Evolutionary conservation across 2,113 vertebrate species (phyloP), one percentile per base, ranked within the genome.

Genomic region (Oenanthe oenanthe): DNA sequence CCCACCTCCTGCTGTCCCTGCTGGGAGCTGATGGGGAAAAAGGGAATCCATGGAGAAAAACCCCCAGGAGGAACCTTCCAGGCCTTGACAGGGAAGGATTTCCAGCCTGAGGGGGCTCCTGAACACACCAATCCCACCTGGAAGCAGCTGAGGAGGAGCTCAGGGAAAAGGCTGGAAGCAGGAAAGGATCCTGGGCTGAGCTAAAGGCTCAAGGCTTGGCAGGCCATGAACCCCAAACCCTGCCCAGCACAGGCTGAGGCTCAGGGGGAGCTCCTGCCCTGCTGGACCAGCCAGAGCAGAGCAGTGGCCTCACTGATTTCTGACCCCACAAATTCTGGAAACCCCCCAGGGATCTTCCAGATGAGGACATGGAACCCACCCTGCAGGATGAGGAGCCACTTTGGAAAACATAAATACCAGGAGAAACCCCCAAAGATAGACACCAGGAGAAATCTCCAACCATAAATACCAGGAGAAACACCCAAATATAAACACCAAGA

Each of bases 1-100:
- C 29, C 1, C 32, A 9, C 4, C 29, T 13, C 24, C 40, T 9
- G 1, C 28, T 43, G 42, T 14, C 22, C 61, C 2, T 2, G 60
- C 31, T 26, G 61, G 40, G 40, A 42, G 40, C 40, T 42, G 57
- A n/a, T n/a, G n/a, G n/a, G n/a, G 36, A 20, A 8, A 12, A 51
- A 58, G 16, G 54, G 15, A 28, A 14, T 24, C 17, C 14, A 4
- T 0, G 40, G 73, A n/a, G 12, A 65, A 24, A 45, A 50, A 2
- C 45, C 8, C 3, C 7, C 45, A 17, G 6, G 22, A 2, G 66
- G 9, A 60, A 32, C 54, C 6, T 14, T 15, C 29, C 43, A 51
- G 38, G 25, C 60, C 85, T n/a, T 13, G 12, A 2, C 19, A 51
- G 66, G 29, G 25, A 47, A 42, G n/a, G 14, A 4, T 18, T 10